Evolutionary conservation across 2,797 vertebrate genomes (phyloP).

Genomic region (Cuniculus paca): DNA sequence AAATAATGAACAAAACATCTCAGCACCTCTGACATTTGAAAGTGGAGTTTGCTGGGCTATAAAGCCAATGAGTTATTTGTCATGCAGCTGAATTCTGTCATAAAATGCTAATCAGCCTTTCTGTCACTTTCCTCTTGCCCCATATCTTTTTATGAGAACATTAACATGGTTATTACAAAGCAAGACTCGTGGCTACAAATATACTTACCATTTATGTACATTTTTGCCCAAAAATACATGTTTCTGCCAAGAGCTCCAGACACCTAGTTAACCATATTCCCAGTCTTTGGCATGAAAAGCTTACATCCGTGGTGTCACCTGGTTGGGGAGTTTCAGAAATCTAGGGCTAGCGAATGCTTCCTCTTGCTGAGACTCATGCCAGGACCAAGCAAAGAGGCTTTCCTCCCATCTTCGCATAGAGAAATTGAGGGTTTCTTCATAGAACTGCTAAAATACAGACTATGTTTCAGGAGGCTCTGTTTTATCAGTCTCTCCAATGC

Average conservation of each 20-base stretch:
- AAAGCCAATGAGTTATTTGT: conserved; percentile 88
- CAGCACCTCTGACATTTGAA: conserved; percentile 79
- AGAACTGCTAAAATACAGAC: neutral
- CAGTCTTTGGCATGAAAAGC: conserved; percentile 33
- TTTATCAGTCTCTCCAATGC: neutral
- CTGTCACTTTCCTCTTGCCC: conserved; percentile 88
- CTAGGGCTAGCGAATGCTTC: neutral
- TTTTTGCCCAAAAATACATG: conserved; percentile 71
- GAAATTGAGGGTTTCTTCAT: conserved; percentile 17
- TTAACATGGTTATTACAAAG: conserved; percentile 89
- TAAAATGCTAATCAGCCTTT: conserved; percentile 91
- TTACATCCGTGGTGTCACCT: conserved; percentile 22
- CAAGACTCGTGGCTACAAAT: conserved; percentile 89
- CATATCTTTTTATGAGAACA: conserved; percentile 91
- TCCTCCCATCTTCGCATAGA: neutral
- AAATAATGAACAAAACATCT: conserved; percentile 76
- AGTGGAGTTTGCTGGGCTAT: conserved; percentile 85
- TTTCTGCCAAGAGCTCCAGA: conserved; percentile 58
- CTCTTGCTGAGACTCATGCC: neutral
- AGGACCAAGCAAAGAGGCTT: neutral
- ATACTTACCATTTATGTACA: conserved; percentile 82
- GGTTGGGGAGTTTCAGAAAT: conserved; percentile 19
- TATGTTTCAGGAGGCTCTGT: neutral
- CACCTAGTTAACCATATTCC: conserved; percentile 57
- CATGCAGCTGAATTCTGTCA: conserved; percentile 89